phyloP scores from a whole-genome alignment of 1,140 invertebrate genomes.

The Mesaphorura yosii region DNA sequence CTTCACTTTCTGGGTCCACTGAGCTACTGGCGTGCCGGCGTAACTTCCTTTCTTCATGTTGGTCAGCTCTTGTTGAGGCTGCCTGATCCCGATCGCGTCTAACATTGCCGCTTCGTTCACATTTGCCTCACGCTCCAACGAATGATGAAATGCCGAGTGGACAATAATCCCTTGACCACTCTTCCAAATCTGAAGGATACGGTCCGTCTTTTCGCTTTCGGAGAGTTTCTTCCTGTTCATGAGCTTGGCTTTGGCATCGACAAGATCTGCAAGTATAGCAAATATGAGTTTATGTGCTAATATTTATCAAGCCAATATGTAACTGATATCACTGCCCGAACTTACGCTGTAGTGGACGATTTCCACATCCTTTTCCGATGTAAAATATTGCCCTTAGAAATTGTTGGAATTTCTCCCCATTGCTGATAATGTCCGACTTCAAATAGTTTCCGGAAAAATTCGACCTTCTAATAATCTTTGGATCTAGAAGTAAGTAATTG shows the following conservation, averaged over 20 bases:
- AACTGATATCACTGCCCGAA: too few relatives aligned
- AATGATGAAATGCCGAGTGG: constrained; percentile 22
- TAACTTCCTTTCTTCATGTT: constrained; percentile 29
- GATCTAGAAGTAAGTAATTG: constrained; percentile 28
- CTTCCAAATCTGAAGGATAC: constrained; percentile 28
- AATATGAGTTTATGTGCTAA: too few relatives aligned
- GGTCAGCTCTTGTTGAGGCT: constrained; percentile 3
- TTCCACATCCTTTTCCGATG: constrained; percentile 27
- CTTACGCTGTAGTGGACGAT: too few relatives aligned
- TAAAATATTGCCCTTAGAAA: constrained; percentile 29
- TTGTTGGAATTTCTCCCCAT: constrained; percentile 24
- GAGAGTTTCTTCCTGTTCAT: neutral
- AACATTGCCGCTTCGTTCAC: constrained; percentile 30
- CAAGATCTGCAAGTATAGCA: constrained; percentile 20
- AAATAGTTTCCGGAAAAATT: constrained; percentile 30
- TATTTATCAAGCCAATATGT: too few relatives aligned
- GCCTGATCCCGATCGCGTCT: constrained; percentile 25
- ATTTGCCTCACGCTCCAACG: constrained; percentile 24
- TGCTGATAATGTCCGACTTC: constrained; percentile 23
- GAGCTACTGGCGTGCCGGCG: neutral
- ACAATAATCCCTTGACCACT: constrained; percentile 19
- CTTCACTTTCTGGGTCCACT: constrained; percentile 24
- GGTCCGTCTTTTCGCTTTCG: constrained; percentile 16
- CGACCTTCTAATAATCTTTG: constrained; percentile 22
- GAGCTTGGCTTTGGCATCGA: constrained; percentile 22